These are phyloP conservation scores for Eumeta japonica DNA, from an alignment of 1,140 invertebrate genomes.

Conservation along the genomic window DNA sequence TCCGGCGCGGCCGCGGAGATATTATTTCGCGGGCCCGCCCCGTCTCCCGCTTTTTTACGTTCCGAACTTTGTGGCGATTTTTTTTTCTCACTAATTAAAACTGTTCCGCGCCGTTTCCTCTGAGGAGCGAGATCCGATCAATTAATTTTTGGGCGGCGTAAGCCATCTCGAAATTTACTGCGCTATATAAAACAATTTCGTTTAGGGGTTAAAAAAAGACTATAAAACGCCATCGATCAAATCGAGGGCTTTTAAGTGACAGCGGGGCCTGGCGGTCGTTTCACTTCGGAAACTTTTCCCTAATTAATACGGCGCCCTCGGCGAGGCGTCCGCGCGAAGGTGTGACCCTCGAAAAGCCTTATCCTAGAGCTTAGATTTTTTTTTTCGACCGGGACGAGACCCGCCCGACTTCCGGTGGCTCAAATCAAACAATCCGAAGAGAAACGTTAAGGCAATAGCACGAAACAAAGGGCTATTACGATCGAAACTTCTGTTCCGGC, in stretches of 20 bases:
- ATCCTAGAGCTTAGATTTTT: too few relatives aligned
- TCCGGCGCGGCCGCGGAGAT: conserved; percentile 52
- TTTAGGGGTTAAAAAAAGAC: conserved; percentile 25
- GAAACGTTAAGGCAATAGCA: too few relatives aligned
- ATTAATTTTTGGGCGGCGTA: conserved; percentile 54
- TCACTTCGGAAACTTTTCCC: too few relatives aligned
- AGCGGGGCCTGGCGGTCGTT: too few relatives aligned
- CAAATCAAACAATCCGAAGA: too few relatives aligned
- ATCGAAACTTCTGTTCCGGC: too few relatives aligned
- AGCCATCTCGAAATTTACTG: conserved; percentile 51
- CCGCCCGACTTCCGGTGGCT: too few relatives aligned
- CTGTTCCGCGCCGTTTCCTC: conserved; percentile 56
- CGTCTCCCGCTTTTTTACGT: conserved; percentile 54
- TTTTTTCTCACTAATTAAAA: conserved; percentile 57
- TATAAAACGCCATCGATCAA: conserved; percentile 33
- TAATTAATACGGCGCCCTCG: too few relatives aligned
- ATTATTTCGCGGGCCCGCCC: conserved; percentile 51
- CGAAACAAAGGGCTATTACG: too few relatives aligned
- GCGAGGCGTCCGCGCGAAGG: too few relatives aligned
- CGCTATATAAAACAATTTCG: conserved; percentile 34
- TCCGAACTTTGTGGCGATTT: conserved; percentile 50
- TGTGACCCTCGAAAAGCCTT: too few relatives aligned
- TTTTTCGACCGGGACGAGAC: too few relatives aligned
- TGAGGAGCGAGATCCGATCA: conserved; percentile 54
- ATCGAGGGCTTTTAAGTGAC: conserved; percentile 13